Base-by-base conservation (phyloP, 2,113 vertebrate genomes). In the Narcine bancroftii region DNA sequence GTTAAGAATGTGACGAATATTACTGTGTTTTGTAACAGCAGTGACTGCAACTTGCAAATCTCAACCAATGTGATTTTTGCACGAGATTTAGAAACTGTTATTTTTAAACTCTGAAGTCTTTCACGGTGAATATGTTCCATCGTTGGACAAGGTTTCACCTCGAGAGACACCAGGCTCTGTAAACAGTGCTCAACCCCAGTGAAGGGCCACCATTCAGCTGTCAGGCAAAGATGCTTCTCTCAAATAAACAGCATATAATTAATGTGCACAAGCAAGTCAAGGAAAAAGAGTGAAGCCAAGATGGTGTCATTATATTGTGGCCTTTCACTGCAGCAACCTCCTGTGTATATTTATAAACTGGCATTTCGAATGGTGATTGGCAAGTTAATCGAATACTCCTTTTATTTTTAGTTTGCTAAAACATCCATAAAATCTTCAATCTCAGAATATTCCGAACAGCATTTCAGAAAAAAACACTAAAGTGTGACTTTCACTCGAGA, bases 181-280 rank as follows among this genome's bases (percentile, higher is more conserved):
- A 29, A 47, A 45, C 42, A 89, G 56, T 17, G 81, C 29, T 75
- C 50, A 33, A 6, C 53, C 6, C 33, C 85, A 89, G 60, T 24
- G 39, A 71, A 45, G 24, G 42, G 19, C 6, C 65, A 45, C 53
- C 47, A 71, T 91, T 66, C 36, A 33, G 39, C 87, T 69, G 87
- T 91, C 63, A 91, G 21, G 60, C 56, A 65, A 50, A 81, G 56
- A 63, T 13, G 42, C n/a, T 13, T 85, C 81, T 85, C 33, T 85
- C 50, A 60, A 56, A 29, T 85, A 89, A 89, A 89, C 60, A 65
- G 36, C 36, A 69, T 63, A 69, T 45, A 91, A 89, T 89, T 89
- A 29, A 69, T 15, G 3, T 1, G 33, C 63, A 45, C 26, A 33
- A 65, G 60, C n/a, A 56, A 89, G 56, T 65, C 85, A 89, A 89